phyloP scores from a whole-genome alignment of 1,140 invertebrate genomes.

The Agrypnia vestita region DNA sequence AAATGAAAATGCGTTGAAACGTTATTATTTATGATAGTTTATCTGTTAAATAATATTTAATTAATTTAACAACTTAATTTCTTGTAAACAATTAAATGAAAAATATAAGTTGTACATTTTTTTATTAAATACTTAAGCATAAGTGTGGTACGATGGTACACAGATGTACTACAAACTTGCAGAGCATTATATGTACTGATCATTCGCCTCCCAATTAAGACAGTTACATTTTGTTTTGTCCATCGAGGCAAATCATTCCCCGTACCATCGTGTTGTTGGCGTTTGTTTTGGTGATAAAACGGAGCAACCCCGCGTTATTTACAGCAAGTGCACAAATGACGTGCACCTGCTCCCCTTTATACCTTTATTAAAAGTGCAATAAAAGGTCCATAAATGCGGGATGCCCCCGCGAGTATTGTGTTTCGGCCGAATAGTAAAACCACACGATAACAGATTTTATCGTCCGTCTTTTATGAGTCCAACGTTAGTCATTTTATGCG shows the following conservation, averaged over 20 bases:
- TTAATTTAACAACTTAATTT: too few relatives aligned
- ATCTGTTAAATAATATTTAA: too few relatives aligned
- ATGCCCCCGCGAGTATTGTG: conserved; percentile 47
- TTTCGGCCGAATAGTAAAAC: conserved; percentile 46
- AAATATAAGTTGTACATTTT: too few relatives aligned
- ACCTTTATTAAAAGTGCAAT: conserved; percentile 54
- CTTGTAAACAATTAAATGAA: too few relatives aligned
- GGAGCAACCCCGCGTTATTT: conserved; percentile 48
- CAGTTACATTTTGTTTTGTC: conserved; percentile 13
- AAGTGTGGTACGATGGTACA: too few relatives aligned
- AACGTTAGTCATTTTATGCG: conserved; percentile 1
- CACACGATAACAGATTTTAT: conserved; percentile 43
- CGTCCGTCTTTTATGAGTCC: conserved; percentile 32
- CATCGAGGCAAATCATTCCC: background rate
- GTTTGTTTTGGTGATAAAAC: conserved; percentile 38
- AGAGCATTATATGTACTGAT: too few relatives aligned
- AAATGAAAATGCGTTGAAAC: too few relatives aligned
- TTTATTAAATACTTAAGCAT: too few relatives aligned
- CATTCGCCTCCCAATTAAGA: background rate
- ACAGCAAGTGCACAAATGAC: conserved; percentile 58
- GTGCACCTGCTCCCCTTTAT: conserved; percentile 51
- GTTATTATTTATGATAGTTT: too few relatives aligned
- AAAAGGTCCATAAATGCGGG: conserved; percentile 56
- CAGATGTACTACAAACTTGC: too few relatives aligned
- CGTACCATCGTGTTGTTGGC: background rate